Evolutionary conservation across 2,888 invertebrate species (phyloP).

Genomic region (Parelbella ahira): DNA sequence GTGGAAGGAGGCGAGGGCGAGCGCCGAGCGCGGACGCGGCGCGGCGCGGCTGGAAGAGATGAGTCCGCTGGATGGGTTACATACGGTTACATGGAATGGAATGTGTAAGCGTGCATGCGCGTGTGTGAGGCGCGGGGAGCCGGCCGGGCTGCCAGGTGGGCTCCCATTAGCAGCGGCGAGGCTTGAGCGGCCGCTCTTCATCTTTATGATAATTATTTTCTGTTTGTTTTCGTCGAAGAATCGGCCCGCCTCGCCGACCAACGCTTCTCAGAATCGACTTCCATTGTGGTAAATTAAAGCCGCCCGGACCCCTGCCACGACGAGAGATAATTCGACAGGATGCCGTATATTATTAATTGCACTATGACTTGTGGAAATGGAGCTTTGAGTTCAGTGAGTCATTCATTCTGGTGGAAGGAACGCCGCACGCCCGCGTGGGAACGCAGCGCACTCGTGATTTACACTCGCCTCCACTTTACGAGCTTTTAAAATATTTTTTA

Average conservation of each 20-base stretch:
- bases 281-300: slow-evolving; percentile 81
- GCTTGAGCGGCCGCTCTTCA: slow-evolving; percentile 78
- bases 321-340: slow-evolving; percentile 80
- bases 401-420: slow-evolving; percentile 68
- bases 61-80: slow-evolving; percentile 38
- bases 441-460: slow-evolving; percentile 58
- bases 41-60: slow-evolving; percentile 25
- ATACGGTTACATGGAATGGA: slow-evolving; percentile 38
- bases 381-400: slow-evolving; percentile 77
- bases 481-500: slow-evolving; percentile 49
- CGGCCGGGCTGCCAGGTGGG: slow-evolving; percentile 68
- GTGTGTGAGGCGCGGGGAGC: slow-evolving; percentile 32
- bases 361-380: slow-evolving; percentile 81
- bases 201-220: slow-evolving; percentile 81
- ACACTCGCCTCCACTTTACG: slow-evolving; percentile 49
- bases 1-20: no score
- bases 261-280: slow-evolving; percentile 77
- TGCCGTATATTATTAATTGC: slow-evolving; percentile 81
- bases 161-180: slow-evolving; percentile 74
- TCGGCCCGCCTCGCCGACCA: slow-evolving; percentile 73
- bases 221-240: slow-evolving; percentile 80
- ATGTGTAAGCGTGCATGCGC: slow-evolving; percentile 35
- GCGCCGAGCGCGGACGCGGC: slow-evolving; percentile 6
- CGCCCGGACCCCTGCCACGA: slow-evolving; percentile 79
- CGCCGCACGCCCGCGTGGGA: slow-evolving; percentile 67